Base-by-base conservation (phyloP, 1,140 invertebrate species). In the Pseudomyrmex sp. region DNA sequence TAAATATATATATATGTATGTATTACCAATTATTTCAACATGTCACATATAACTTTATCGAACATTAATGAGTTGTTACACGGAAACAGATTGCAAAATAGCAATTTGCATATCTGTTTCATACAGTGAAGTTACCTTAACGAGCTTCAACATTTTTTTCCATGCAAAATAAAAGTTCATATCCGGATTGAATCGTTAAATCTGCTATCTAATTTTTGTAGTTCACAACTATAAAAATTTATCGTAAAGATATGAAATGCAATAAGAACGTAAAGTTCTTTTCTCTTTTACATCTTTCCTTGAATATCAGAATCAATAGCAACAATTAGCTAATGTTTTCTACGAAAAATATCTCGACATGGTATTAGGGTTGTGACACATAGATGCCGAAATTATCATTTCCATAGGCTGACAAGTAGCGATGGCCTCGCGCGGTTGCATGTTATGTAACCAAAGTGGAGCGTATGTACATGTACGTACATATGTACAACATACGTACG, bases 391-490 rank as follows among this genome's bases (percentile, higher is more conserved):
- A 84, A 65, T 80, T 61, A 72, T 84, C 86, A 87, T 88, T 63
- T 63, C 74, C 46, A 63, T 73, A 70, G 62, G 15, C 58, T n/a
- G 73, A 80, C 69, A 70, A 88, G 74, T 75, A 76, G 73, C 54
- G 59, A 68, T 80, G 76, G 10, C 65, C 66, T 80, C 18, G 66
- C 18, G 66, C 74, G 50, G 26, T 52, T 59, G 50, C 15, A 26
- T 2, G 74, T 88, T 88, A 88, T 66, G 73, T 87, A 88, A 85
- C 80, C 18, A 58, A 83, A 82, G 54, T 69, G 50, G 72, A 85
- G 75, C 69, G 63, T 35, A 35, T 35, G 5, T 35, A 35, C 5
- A 35, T 35, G 5, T 35, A 35, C 5, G 5, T 35, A 35, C 4
- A 35, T 35, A 35, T 35, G 35, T 35, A 35, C 35, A 3, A 18